These are phyloP conservation scores for Zaprionus tsacasi DNA, from an alignment of 1,140 invertebrate genomes.

Conservation along the genomic window DNA sequence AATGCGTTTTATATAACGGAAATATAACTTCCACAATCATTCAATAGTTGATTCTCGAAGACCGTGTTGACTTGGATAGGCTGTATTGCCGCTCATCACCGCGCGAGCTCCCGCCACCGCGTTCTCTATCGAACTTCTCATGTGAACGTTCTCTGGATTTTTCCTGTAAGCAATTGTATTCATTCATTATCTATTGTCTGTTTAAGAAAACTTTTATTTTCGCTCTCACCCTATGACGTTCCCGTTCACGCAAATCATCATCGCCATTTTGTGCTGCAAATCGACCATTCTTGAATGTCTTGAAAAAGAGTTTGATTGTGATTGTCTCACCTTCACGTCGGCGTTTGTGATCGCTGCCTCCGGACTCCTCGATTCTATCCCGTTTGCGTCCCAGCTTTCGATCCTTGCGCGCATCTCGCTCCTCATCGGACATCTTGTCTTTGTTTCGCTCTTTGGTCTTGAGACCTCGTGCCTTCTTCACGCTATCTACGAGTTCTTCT, in stretches of 20 bases:
- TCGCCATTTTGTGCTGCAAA: slow-evolving; percentile 81
- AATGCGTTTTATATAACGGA: slow-evolving; percentile 47
- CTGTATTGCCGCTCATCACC: slow-evolving; percentile 76
- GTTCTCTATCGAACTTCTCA: slow-evolving; percentile 76
- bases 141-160: slow-evolving; percentile 81
- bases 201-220: background rate
- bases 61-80: slow-evolving; percentile 71
- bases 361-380: slow-evolving; percentile 89
- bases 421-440: slow-evolving; percentile 86
- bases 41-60: slow-evolving; percentile 74
- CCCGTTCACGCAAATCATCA: slow-evolving; percentile 72
- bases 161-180: slow-evolving; percentile 50
- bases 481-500: slow-evolving; percentile 85
- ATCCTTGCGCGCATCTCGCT: slow-evolving; percentile 90
- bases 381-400: slow-evolving; percentile 90
- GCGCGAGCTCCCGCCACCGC: slow-evolving; percentile 55
- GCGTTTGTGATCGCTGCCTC: slow-evolving; percentile 88
- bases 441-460: slow-evolving; percentile 87
- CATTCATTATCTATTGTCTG: background rate
- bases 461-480: slow-evolving; percentile 88
- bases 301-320: slow-evolving; percentile 27
- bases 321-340: slow-evolving; percentile 88
- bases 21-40: slow-evolving; percentile 9
- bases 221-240: slow-evolving; percentile 75
- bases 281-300: slow-evolving; percentile 50